Conservation (phyloP, 2,888 invertebrate genomes). For the Baronia brevicornis region DNA sequence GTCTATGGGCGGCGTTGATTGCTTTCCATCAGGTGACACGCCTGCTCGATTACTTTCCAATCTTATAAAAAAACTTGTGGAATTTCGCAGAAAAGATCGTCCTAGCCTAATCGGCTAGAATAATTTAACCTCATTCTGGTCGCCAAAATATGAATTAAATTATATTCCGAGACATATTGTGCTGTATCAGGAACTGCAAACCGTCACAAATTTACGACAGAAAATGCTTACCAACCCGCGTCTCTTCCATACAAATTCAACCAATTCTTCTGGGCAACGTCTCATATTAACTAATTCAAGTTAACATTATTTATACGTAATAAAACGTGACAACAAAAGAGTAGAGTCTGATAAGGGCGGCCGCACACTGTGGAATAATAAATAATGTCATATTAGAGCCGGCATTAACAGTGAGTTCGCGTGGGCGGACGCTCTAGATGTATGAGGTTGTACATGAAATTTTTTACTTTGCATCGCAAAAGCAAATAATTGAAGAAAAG, state of each 20-base stretch:
- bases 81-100: too few relatives aligned
- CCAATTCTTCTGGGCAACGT: constrained; percentile 6
- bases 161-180: too few relatives aligned
- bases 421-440: constrained; percentile 40
- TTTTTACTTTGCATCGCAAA: constrained; percentile 6
- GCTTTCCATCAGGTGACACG: too few relatives aligned
- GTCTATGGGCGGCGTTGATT: too few relatives aligned
- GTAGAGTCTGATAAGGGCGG: constrained; percentile 49
- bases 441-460: constrained; percentile 15
- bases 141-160: too few relatives aligned
- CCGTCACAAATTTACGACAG: too few relatives aligned
- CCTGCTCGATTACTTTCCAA: too few relatives aligned
- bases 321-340: constrained; percentile 42
- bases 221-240: background rate
- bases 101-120: too few relatives aligned
- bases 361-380: constrained; percentile 47
- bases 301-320: constrained; percentile 41
- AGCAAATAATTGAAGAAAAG: too few relatives aligned
- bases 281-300: constrained; percentile 40
- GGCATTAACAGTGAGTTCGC: constrained; percentile 33
- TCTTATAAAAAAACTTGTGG: too few relatives aligned
- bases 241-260: background rate
- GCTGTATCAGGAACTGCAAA: too few relatives aligned
- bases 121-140: too few relatives aligned
- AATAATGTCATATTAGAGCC: constrained; percentile 62